Evolutionary conservation across 2,888 invertebrate genomes (phyloP).

Genomic region (Calameuta idolon): DNA sequence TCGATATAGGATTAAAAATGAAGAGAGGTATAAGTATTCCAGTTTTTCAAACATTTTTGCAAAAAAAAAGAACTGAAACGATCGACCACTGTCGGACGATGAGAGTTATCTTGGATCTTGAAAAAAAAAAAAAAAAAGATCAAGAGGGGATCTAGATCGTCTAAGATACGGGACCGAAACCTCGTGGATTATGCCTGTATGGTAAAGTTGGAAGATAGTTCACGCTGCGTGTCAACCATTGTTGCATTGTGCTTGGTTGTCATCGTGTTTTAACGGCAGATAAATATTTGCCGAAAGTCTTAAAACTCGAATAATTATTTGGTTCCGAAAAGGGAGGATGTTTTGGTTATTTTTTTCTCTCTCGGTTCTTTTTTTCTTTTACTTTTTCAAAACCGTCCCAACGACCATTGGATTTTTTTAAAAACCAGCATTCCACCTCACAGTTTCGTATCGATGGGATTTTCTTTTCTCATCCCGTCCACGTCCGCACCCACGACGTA

Average conservation of each 20-base stretch:
- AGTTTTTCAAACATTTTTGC: background rate
- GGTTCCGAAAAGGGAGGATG: background rate
- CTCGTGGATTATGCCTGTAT: constrained; percentile 55
- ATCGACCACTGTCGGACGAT: background rate
- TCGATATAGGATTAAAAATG: constrained; percentile 14
- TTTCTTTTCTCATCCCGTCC: background rate
- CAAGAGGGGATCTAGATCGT: constrained; percentile 51
- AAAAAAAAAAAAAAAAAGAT: constrained; percentile 24
- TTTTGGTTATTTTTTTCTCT: background rate
- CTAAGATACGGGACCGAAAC: constrained; percentile 48
- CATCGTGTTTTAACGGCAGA: constrained; percentile 40
- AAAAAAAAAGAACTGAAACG: background rate
- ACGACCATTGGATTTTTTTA: background rate
- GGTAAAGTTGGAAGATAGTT: constrained; percentile 42
- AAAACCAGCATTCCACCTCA: background rate
- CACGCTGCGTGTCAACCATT: constrained; percentile 56
- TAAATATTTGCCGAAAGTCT: constrained; percentile 42
- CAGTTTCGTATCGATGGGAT: background rate
- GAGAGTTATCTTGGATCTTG: background rate
- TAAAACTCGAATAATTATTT: background rate
- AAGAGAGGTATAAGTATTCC: background rate
- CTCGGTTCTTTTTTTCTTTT: background rate
- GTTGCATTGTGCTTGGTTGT: constrained; percentile 39
- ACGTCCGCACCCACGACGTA: background rate
- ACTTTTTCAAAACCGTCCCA: background rate